These are phyloP conservation scores for Phasia obesa DNA, from an alignment of 2,888 invertebrate species.

Conservation along the genomic window DNA sequence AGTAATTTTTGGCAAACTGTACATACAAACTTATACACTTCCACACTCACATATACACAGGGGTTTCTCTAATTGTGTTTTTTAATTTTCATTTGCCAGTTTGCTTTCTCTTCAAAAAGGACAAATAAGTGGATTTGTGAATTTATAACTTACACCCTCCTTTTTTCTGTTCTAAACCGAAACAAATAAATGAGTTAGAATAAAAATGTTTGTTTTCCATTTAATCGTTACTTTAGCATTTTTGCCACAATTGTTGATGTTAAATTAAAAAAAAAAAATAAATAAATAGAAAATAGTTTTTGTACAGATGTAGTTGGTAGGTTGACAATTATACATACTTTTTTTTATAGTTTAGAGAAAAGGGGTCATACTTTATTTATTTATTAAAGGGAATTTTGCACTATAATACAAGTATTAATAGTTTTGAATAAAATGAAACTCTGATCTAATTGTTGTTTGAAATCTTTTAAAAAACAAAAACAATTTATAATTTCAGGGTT, in stretches of 20 bases:
- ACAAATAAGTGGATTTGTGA: constrained; percentile 40
- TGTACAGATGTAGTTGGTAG: constrained; percentile 7
- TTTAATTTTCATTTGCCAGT: constrained; percentile 10
- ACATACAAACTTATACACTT: no score
- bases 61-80: constrained; percentile 24
- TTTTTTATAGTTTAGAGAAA: background rate
- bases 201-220: background rate
- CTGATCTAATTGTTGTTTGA: no score
- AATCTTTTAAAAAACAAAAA: no score
- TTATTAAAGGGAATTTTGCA: no score
- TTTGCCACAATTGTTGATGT: background rate
- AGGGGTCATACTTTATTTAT: no score
- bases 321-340: constrained; percentile 10
- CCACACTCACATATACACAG: background rate
- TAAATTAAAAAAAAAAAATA: constrained; percentile 4
- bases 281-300: background rate
- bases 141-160: constrained; percentile 33
- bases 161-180: background rate
- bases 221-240: no score
- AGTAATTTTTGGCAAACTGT: no score
- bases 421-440: no score
- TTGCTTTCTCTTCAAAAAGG: constrained; percentile 44
- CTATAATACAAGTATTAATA: no score
- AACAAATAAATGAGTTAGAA: background rate
- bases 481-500: no score